Evolutionary conservation across 2,113 vertebrate genomes (phyloP).

Genomic region (Scartelaos histophorus): DNA sequence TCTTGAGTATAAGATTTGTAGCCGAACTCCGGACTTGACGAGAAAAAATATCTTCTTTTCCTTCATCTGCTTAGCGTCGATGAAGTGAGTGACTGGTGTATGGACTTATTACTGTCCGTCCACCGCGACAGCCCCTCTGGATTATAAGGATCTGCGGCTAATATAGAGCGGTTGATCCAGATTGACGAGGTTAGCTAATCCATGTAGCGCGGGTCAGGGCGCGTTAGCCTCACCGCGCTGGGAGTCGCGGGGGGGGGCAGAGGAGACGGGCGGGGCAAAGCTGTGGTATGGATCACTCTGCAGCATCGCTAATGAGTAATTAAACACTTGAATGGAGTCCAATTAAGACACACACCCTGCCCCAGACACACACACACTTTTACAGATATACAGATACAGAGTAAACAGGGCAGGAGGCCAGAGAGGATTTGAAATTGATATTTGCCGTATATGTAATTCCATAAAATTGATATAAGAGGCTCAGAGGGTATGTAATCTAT

Average conservation of each 20-base stretch:
- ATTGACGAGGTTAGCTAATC: slow-evolving; percentile 73
- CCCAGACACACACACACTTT: slow-evolving; percentile 23
- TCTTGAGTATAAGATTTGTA: no score
- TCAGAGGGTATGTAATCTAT: neutral
- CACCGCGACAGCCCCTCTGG: slow-evolving; percentile 25
- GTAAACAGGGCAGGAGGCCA: neutral
- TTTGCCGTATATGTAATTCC: slow-evolving; percentile 1
- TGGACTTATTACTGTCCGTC: slow-evolving; percentile 39
- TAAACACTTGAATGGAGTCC: slow-evolving; percentile 75
- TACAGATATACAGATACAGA: slow-evolving; percentile 33
- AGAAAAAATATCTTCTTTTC: no score
- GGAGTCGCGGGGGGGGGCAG: slow-evolving; percentile 43
- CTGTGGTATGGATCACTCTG: slow-evolving; percentile 65
- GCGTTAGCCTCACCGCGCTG: slow-evolving; percentile 47
- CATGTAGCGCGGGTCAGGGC: slow-evolving; percentile 65
- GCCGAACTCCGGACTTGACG: no score
- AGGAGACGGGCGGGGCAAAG: slow-evolving; percentile 26
- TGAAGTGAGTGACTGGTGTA: slow-evolving; percentile 28
- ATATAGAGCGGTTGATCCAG: slow-evolving; percentile 62
- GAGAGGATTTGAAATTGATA: slow-evolving; percentile 5
- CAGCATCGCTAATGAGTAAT: slow-evolving; percentile 73
- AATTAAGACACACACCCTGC: slow-evolving; percentile 62
- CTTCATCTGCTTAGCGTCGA: slow-evolving; percentile 9
- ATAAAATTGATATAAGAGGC: slow-evolving; percentile 1
- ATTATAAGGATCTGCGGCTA: slow-evolving; percentile 44